These are phyloP conservation scores for Sinocyclocheilus anshuiensis DNA, from an alignment of 2,113 vertebrate species.

Conservation along the genomic window DNA sequence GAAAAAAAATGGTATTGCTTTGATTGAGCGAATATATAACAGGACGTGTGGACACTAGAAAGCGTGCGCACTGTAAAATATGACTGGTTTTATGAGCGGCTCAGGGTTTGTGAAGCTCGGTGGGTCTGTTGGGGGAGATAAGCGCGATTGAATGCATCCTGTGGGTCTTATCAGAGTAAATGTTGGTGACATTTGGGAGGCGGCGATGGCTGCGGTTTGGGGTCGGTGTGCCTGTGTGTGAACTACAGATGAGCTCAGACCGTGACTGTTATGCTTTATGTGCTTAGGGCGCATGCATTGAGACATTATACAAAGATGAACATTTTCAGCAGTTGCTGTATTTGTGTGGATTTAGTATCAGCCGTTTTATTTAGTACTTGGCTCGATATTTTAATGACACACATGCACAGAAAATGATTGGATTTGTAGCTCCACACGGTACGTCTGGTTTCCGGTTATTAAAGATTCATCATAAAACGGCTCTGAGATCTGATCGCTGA, in stretches of 20 bases:
- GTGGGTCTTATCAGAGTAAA: conserved; percentile 52
- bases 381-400: conserved; percentile 16
- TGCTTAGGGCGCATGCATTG: neutral
- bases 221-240: conserved; percentile 47
- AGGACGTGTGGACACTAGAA: neutral
- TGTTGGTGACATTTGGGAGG: conserved; percentile 53
- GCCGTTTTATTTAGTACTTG: conserved; percentile 13
- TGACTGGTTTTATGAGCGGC: conserved; percentile 34
- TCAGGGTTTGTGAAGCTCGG: conserved; percentile 23
- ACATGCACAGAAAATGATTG: neutral
- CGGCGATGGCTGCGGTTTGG: conserved; percentile 42
- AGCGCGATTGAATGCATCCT: conserved; percentile 25
- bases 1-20: neutral
- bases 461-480: neutral
- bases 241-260: conserved; percentile 52
- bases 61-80: conserved; percentile 27
- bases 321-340: neutral
- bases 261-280: conserved; percentile 24
- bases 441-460: conserved; percentile 1
- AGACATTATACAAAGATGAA: conserved; percentile 1
- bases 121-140: conserved; percentile 31
- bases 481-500: neutral
- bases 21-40: conserved; percentile 42
- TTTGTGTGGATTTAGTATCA: conserved; percentile 1
- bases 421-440: neutral